Evolutionary conservation across 2,113 vertebrate species (phyloP).

Genomic region (Alethe diademata): DNA sequence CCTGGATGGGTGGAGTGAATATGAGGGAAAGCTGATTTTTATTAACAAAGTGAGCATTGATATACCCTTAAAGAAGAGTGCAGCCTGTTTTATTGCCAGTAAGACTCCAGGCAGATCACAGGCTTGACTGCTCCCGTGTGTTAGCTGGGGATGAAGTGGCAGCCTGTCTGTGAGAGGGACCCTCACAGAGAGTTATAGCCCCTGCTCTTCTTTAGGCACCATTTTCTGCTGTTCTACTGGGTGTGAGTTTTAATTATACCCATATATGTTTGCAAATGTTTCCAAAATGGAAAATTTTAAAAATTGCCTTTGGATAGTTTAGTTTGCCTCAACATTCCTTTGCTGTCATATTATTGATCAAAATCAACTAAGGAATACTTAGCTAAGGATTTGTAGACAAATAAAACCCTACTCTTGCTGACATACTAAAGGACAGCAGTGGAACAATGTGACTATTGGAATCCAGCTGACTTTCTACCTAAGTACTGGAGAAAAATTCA

Average conservation of each 20-base stretch:
- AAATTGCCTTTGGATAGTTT: neutral
- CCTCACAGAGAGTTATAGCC: neutral
- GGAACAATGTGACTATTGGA: neutral
- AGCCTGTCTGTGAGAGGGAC: neutral
- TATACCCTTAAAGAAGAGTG: constrained; percentile 6
- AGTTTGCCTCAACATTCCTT: neutral
- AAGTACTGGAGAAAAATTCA: neutral
- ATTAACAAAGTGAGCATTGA: constrained; percentile 20
- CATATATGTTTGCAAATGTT: neutral
- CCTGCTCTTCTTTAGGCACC: neutral
- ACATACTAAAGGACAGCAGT: neutral
- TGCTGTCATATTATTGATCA: neutral
- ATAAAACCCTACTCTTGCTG: neutral
- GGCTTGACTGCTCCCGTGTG: constrained; percentile 70
- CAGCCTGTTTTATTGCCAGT: constrained; percentile 44
- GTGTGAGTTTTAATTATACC: neutral
- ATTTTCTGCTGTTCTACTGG: neutral
- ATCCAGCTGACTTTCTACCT: neutral
- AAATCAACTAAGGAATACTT: neutral
- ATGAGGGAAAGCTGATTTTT: constrained; percentile 53
- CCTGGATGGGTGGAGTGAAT: constrained; percentile 3
- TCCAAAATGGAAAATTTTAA: neutral
- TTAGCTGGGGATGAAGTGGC: constrained; percentile 57
- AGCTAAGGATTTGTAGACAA: neutral
- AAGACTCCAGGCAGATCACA: constrained; percentile 72